Base-by-base conservation (phyloP, 1,140 invertebrate species). In the Danaus melanippus region DNA sequence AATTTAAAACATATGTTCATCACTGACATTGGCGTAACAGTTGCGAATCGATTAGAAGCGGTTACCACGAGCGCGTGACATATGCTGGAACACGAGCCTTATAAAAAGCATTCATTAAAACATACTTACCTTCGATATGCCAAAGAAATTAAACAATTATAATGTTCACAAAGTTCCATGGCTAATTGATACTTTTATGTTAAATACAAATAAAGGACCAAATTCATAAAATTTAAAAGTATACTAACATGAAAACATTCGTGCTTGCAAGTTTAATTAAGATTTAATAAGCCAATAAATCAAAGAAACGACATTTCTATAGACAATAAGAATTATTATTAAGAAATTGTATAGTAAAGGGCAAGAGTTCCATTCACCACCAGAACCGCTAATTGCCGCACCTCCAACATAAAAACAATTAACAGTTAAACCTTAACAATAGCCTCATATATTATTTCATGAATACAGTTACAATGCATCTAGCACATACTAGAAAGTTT, bases 321-420 rank as follows among this genome's bases (percentile, higher is more conserved):
- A 32, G 21, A 32, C 21, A 32, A 32, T 32, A 32, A 1, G 21
- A 32, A 32, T 8, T 32, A 32, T 32, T 32, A 32, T 32, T 3
- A 32, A 5, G 6, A 32, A 32, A 8, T 5, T 32, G 21, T 32
- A 32, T 7, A 32, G 21, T 63, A 56, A 60, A 70, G 74, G 76
- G 70, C 71, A 71, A 55, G 60, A 71, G 77, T 71, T 76, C 74
- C 68, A 75, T 78, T 85, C 82, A 82, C 71, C 80, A 85, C 72
- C 72, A 76, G 74, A 62, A 82, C 76, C 69, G 76, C 79, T 84
- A 84, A 85, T 85, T 82, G 74, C 80, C 78, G 79, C 76, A 72
- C 79, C 81, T 77, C 71, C 70, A 71, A 66, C 56, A 63, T 67
- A 64, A 66, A 70, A 74, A 74, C 71, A 72, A 72, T 75, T 67